phyloP scores from a whole-genome alignment of 2,797 vertebrate species.

The Choloepus didactylus region DNA sequence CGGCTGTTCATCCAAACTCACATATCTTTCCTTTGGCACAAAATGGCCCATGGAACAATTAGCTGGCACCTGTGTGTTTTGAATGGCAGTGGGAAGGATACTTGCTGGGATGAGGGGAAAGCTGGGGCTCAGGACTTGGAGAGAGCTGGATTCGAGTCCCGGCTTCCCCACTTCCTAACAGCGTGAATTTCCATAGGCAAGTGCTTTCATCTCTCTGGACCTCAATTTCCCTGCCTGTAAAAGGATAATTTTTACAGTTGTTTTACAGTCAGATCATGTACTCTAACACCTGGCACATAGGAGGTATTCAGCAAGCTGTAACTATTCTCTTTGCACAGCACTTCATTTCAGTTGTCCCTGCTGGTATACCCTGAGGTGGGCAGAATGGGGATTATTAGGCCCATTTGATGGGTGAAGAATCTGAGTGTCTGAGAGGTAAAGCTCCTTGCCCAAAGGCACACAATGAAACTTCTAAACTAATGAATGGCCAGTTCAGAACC shows the following conservation, averaged over 20 bases:
- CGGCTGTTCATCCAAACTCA: fast-evolving
- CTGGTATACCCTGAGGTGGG: background rate
- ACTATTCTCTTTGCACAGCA: background rate
- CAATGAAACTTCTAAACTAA: fast-evolving
- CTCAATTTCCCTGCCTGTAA: background rate
- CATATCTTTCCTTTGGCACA: background rate
- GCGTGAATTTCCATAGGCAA: background rate
- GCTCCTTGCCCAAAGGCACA: background rate
- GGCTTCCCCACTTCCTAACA: background rate
- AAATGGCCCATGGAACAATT: background rate
- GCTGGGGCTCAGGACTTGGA: background rate
- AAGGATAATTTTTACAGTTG: too few species aligned
- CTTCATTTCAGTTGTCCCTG: background rate
- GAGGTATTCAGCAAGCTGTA: fast-evolving
- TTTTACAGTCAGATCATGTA: background rate
- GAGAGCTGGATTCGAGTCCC: background rate
- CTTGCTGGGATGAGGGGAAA: background rate
- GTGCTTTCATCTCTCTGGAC: background rate
- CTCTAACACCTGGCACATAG: fast-evolving
- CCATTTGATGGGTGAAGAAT: background rate
- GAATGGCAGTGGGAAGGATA: fast-evolving
- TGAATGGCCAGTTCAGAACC: fast-evolving
- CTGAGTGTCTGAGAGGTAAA: fast-evolving
- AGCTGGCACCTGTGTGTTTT: background rate
- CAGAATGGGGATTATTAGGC: background rate